Evolutionary conservation across 2,888 invertebrate species (phyloP), one percentile per base, ranked within the genome.

Genomic region (Platycnemis pennipes): DNA sequence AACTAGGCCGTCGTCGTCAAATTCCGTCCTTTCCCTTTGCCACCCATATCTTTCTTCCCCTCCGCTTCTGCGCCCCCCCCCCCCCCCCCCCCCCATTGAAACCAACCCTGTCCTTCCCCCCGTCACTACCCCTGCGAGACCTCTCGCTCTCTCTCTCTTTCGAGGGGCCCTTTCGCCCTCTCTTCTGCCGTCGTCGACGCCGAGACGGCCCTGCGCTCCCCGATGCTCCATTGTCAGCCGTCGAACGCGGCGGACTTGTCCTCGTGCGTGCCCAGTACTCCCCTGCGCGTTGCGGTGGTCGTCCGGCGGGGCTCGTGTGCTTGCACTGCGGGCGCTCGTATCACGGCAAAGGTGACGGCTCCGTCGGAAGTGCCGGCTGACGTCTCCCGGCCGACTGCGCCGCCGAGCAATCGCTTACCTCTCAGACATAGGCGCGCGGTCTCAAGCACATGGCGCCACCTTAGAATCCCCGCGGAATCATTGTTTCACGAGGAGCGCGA

Each of bases 211-310:
- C 49, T 88, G 89, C 63, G 91, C 91, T 91, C 91, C 91, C 44
- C 56, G 91, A 91, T 91, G 91, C 91, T 91, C 91, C 22, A 44
- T 63, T 91, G 91, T 91, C 63, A 91, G 91, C 45, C 91, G 53
- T 91, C 91, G 89, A 56, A 89, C 89, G 53, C 53, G 91, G 42
- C 91, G 63, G 91, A 37, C 56, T 56, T 42, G 42, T 44, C 44
- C 89, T 19, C 89, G 19, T 26, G 19, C 13, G 22, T 1, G 63
- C 63, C 63, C 7, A n/a, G 7, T 56, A 5, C 89, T 2, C 53
- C 22, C 85, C 19, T 26, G 13, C 77, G 42, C 56, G 56, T 89
- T 56, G 89, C 56, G 37, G 89, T 56, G 53, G 56, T n/a, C n/a
- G n/a, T n/a, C n/a, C n/a, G n/a, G n/a, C n/a, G n/a, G n/a, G n/a